phyloP scores from a whole-genome alignment of 2,888 invertebrate species.

The Odontocerum albicorne region DNA sequence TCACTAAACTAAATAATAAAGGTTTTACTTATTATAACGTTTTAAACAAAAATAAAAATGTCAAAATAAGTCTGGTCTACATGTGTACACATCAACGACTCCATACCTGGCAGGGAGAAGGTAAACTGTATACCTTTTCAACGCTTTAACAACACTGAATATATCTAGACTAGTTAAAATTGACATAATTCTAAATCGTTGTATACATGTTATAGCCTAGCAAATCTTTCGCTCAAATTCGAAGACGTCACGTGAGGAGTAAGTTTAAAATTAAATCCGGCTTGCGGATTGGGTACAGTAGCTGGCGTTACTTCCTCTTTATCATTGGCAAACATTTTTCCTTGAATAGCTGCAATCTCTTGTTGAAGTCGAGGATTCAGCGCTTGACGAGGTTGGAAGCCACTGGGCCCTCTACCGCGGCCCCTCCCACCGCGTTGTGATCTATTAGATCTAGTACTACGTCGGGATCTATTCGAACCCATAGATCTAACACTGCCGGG shows the following conservation, averaged over 20 bases:
- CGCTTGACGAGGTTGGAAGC: slow-evolving; percentile 50
- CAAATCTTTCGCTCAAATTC: slow-evolving; percentile 55
- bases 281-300: slow-evolving; percentile 36
- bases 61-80: no score
- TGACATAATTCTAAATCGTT: no score
- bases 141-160: no score
- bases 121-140: no score
- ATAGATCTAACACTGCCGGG: slow-evolving; percentile 52
- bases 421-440: slow-evolving; percentile 43
- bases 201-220: slow-evolving; percentile 35
- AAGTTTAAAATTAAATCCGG: slow-evolving; percentile 47
- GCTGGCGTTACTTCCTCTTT: slow-evolving; percentile 22
- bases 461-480: slow-evolving; percentile 45
- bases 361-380: slow-evolving; percentile 51
- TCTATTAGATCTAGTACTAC: slow-evolving; percentile 43
- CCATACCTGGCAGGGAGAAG: no score
- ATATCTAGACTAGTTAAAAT: no score
- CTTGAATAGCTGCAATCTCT: slow-evolving; percentile 54
- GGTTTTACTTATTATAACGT: no score
- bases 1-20: no score
- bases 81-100: no score
- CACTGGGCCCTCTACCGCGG: slow-evolving; percentile 47
- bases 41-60: no score
- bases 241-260: slow-evolving; percentile 50
- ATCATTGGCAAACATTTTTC: slow-evolving; percentile 43